These are phyloP conservation scores for Mastomys coucha DNA, from an alignment of 2,113 vertebrate genomes.

Conservation along the genomic window DNA sequence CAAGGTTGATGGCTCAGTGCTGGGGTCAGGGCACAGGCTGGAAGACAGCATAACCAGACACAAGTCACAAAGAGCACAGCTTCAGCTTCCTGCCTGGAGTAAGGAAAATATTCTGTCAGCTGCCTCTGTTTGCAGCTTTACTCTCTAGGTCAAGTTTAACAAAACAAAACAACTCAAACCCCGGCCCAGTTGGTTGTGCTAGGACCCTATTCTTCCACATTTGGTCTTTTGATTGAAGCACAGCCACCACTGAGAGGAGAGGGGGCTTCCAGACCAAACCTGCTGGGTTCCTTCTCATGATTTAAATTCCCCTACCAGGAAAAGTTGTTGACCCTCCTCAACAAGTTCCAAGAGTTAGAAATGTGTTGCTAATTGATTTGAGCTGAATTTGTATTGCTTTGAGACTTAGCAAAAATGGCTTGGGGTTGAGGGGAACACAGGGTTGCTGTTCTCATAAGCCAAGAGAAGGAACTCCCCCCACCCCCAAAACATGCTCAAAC, in stretches of 20 bases:
- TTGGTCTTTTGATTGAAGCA: background rate
- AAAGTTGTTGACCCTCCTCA: background rate
- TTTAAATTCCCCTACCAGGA: background rate
- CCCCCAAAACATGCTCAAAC: background rate
- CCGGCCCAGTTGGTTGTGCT: background rate
- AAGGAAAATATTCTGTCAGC: background rate
- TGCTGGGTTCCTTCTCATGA: background rate
- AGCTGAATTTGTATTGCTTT: slow-evolving; percentile 47
- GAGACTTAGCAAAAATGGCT: slow-evolving; percentile 8
- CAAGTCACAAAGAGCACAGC: background rate
- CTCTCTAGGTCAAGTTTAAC: background rate
- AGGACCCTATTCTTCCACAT: background rate
- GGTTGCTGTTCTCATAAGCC: background rate
- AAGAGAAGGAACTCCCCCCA: background rate
- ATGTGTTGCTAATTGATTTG: slow-evolving; percentile 64
- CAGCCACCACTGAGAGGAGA: background rate
- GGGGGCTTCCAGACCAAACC: background rate
- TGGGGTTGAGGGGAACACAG: background rate
- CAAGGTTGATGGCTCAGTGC: background rate
- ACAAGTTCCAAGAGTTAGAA: slow-evolving; percentile 48
- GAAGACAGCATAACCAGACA: background rate
- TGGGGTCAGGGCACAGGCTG: background rate
- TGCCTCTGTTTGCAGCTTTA: slow-evolving; percentile 33
- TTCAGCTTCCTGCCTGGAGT: background rate
- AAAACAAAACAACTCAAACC: background rate